A percentile compares a stretch with the other conserved stretches of the same genome.
Conservation (phyloP, 2,888 invertebrate genomes). For the Mycogona germanica region DNA sequence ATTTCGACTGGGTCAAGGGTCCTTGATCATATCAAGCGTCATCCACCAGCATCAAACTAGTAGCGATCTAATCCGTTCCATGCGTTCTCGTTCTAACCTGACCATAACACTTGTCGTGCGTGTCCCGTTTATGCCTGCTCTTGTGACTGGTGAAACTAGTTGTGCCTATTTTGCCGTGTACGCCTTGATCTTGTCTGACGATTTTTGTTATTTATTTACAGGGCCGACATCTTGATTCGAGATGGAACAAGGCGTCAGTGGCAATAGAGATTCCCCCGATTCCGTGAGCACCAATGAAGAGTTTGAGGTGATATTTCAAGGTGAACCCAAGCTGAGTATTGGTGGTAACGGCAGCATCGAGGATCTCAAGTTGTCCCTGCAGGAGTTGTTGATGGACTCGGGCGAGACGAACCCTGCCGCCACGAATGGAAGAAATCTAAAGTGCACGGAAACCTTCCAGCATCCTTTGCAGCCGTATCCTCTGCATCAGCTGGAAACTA, state of each 20-base stretch:
- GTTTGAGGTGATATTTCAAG: slow-evolving; percentile 51
- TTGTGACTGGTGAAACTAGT: neutral
- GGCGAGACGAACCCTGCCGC: neutral
- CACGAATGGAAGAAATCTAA: neutral
- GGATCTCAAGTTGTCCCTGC: slow-evolving; percentile 48
- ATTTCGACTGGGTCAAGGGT: too few species aligned
- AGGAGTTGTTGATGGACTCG: slow-evolving; percentile 39
- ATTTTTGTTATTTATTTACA: neutral
- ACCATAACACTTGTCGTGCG: too few species aligned
- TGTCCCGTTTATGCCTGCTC: too few species aligned
- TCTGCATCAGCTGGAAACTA: neutral
- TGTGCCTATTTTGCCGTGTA: neutral
- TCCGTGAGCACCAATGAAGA: slow-evolving; percentile 55
- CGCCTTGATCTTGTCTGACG: neutral
- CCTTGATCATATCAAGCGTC: too few species aligned
- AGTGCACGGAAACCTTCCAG: neutral
- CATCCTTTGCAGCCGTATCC: neutral
- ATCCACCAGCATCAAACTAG: too few species aligned
- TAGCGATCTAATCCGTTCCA: too few species aligned
- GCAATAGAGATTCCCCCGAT: slow-evolving; percentile 45
- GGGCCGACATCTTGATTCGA: neutral
- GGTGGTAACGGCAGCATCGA: slow-evolving; percentile 50
- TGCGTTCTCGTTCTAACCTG: too few species aligned
- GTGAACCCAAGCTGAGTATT: slow-evolving; percentile 46
- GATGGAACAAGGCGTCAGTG: slow-evolving; percentile 12